A percentile compares a stretch with the other conserved stretches of the same genome.
Evolutionary conservation across 2,797 vertebrate genomes (phyloP).

Genomic region (Sebastes vulpes): DNA sequence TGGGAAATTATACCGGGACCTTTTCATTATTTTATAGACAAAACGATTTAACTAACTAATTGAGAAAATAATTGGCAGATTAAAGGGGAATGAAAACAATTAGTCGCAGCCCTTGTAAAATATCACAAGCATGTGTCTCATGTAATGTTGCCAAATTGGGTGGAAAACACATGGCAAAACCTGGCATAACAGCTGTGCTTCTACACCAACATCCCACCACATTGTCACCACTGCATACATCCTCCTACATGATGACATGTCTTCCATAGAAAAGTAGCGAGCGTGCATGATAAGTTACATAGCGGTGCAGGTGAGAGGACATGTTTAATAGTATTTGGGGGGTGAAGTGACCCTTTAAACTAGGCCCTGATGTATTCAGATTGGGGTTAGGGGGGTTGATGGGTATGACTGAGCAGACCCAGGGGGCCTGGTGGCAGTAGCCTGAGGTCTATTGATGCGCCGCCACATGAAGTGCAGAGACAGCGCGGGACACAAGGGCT

Average conservation of each 20-base stretch:
- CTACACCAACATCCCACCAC: neutral
- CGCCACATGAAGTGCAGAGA: constrained; percentile 51
- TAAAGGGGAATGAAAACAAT: neutral
- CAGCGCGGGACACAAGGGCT: constrained; percentile 54
- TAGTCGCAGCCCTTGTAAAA: neutral
- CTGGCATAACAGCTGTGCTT: neutral
- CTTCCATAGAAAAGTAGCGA: neutral
- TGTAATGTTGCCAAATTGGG: neutral
- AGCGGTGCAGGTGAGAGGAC: neutral
- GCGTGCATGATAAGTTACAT: neutral
- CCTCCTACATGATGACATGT: neutral
- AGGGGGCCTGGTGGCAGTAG: constrained; percentile 20
- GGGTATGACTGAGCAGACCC: neutral
- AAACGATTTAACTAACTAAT: neutral
- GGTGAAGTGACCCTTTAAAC: neutral
- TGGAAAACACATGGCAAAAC: neutral
- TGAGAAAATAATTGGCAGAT: neutral
- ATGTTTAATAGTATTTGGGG: neutral
- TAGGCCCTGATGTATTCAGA: neutral
- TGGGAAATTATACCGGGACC: neutral
- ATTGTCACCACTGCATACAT: neutral
- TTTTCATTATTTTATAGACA: neutral
- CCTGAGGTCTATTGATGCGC: constrained; percentile 49
- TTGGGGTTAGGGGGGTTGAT: neutral
- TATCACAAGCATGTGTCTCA: neutral